Base-by-base conservation (phyloP, 2,113 vertebrate species). In the Poecilia latipinna region DNA sequence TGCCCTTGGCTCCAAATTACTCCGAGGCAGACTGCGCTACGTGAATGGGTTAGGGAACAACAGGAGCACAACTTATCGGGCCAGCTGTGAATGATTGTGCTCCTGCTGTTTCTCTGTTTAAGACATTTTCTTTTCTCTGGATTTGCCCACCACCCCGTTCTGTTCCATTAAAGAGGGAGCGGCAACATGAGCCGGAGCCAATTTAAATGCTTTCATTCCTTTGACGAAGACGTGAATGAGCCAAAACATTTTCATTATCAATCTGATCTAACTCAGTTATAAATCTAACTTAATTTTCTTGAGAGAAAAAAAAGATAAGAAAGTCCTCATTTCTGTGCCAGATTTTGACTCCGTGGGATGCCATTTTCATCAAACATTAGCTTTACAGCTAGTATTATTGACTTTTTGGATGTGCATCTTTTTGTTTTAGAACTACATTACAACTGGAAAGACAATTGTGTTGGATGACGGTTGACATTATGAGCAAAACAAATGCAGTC, bases 1-100 rank as follows among this genome's bases (percentile, higher is more conserved):
- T 88, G 86, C 83, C 82, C 77, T 84, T 70, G 81, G 77, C 82
- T 79, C 62, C 63, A 82, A 88, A 88, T 85, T 72, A 88, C 86
- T 88, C 73, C 1, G 64, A 85, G 75, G 86, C 84, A 69, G 76
- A 66, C 57, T 66, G 72, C 68, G 12, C 44, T 70, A 85, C 61
- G 75, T 86, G 85, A 72, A 79, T 61, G 68, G 85, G 78, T 82
- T 84, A 76, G 79, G 31, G 80, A 91, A 85, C 71, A 80, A 82
- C 82, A 83, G 39, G 28, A 33, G 76, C 32, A 65, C 65, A 73
- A 84, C 71, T 84, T 82, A 80, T 83, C 83, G 74, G 70, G 71
- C 65, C 61, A 44, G 68, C 69, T 69, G 57, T 83, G 79, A 87
- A 74, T 78, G 60, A 87, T 77, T 77, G 12, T 44, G 69, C 65